A percentile compares a stretch with the other conserved stretches of the same genome.
These are phyloP conservation scores for Abrostola triplasia DNA, from an alignment of 2,888 invertebrate genomes.

Conservation along the genomic window DNA sequence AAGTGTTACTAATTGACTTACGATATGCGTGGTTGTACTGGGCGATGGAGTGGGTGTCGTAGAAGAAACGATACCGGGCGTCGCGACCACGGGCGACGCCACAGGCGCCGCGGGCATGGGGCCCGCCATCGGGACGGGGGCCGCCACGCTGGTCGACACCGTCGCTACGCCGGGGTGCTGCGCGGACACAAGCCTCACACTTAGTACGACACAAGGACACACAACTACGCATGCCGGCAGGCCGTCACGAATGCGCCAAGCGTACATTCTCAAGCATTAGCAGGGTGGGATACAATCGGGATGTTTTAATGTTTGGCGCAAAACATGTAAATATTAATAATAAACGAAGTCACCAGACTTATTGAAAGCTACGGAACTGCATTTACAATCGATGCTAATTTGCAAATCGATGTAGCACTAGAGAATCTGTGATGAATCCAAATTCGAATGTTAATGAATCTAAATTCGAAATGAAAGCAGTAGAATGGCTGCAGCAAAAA, in stretches of 20 bases:
- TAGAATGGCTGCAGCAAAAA: slow-evolving; percentile 37
- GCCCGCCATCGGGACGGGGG: slow-evolving; percentile 68
- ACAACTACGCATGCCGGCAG: slow-evolving; percentile 27
- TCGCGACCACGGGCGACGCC: slow-evolving; percentile 63
- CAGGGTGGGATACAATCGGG: slow-evolving; percentile 30
- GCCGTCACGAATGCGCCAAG: slow-evolving; percentile 42
- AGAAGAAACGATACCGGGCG: slow-evolving; percentile 55
- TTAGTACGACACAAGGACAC: slow-evolving; percentile 29
- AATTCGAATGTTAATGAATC: slow-evolving; percentile 3
- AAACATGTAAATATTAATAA: slow-evolving; percentile 20
- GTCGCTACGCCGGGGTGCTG: slow-evolving; percentile 83
- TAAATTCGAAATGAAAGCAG: slow-evolving; percentile 30
- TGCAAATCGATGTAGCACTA: slow-evolving; percentile 12
- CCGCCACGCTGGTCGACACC: slow-evolving; percentile 79
- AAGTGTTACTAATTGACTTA: slow-evolving; percentile 31
- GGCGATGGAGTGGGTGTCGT: slow-evolving; percentile 63
- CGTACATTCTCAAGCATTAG: slow-evolving; percentile 59
- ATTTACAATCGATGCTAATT: not conserved
- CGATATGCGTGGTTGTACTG: slow-evolving; percentile 72
- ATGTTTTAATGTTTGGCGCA: slow-evolving; percentile 52
- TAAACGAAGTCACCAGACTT: not conserved
- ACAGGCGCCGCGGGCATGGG: slow-evolving; percentile 67
- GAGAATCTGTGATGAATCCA: not conserved
- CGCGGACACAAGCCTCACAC: slow-evolving; percentile 49
- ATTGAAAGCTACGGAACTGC: slow-evolving; percentile 8